Evolutionary conservation across 2,888 invertebrate genomes (phyloP).

Genomic region (Amphimallon solstitiale): DNA sequence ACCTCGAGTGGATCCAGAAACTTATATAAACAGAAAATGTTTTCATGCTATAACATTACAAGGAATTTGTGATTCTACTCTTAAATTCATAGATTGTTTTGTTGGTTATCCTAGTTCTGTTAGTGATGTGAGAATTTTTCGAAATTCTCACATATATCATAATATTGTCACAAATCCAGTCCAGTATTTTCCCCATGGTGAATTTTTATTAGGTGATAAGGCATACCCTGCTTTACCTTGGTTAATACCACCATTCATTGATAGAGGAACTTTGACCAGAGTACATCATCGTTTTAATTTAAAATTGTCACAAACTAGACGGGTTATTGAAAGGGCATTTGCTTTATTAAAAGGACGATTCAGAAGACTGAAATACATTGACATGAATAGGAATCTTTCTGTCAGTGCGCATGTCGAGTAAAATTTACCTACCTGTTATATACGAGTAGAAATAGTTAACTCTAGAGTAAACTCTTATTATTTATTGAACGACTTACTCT

Average conservation of each 20-base stretch:
- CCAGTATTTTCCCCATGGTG: conserved; percentile 36
- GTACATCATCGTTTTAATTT: conserved; percentile 44
- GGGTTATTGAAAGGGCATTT: conserved; percentile 46
- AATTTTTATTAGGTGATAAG: conserved; percentile 49
- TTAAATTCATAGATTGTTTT: conserved; percentile 38
- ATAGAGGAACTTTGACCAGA: conserved; percentile 40
- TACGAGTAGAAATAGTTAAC: too few species aligned
- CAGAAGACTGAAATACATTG: conserved; percentile 47
- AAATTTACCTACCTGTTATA: too few species aligned
- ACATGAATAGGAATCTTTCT: too few species aligned
- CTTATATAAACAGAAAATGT: conserved; percentile 45
- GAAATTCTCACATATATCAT: conserved; percentile 44
- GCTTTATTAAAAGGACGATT: conserved; percentile 48
- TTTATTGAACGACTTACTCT: too few species aligned
- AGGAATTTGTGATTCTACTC: too few species aligned
- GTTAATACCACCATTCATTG: conserved; percentile 46
- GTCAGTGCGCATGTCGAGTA: too few species aligned
- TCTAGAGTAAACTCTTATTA: too few species aligned
- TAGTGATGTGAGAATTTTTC: conserved; percentile 43
- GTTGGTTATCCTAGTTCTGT: conserved; percentile 41
- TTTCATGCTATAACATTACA: too few species aligned
- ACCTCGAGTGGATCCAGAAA: conserved; percentile 43
- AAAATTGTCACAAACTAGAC: conserved; percentile 41
- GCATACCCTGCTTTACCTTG: conserved; percentile 46
- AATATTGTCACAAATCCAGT: conserved; percentile 21